These are phyloP conservation scores for Lateolabrax maculatus DNA, from an alignment of 2,797 vertebrate genomes.

Conservation along the genomic window DNA sequence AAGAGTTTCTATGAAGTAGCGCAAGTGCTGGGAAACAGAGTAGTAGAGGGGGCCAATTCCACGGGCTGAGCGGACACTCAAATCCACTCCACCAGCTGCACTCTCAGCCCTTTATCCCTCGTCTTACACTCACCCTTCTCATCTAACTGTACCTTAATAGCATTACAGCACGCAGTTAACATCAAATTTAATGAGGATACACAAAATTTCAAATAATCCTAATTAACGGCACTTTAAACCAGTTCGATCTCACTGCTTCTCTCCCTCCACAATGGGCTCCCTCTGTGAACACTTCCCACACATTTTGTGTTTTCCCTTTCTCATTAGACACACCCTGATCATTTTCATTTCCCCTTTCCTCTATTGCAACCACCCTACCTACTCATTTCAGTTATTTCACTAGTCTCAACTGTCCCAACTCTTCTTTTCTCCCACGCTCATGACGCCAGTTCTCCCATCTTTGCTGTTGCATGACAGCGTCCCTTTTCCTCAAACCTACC, in stretches of 20 bases:
- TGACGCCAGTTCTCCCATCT: slow-evolving; percentile 21
- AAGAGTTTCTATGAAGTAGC: slow-evolving; percentile 49
- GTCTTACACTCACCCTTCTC: slow-evolving; percentile 8
- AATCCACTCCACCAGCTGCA: slow-evolving; percentile 32
- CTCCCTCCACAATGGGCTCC: not conserved
- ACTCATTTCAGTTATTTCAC: not conserved
- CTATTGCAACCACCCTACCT: not conserved
- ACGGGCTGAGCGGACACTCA: slow-evolving; percentile 35
- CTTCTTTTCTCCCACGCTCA: slow-evolving; percentile 5
- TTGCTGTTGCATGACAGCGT: slow-evolving; percentile 21
- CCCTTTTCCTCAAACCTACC: slow-evolving; percentile 11
- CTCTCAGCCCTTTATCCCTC: slow-evolving; percentile 24
- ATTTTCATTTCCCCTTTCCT: slow-evolving; percentile 37
- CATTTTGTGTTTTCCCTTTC: slow-evolving; percentile 7
- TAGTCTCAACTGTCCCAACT: not conserved
- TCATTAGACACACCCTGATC: slow-evolving; percentile 24
- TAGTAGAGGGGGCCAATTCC: slow-evolving; percentile 28
- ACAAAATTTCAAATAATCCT: not conserved
- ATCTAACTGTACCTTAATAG: slow-evolving; percentile 15
- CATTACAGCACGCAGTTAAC: not conserved
- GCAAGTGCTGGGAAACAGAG: slow-evolving; percentile 45
- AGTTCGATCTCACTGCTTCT: not conserved
- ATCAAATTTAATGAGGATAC: not conserved
- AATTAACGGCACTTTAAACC: not conserved
- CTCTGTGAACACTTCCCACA: slow-evolving; percentile 2